A percentile compares a stretch with the other conserved stretches of the same genome.
Evolutionary conservation across 2,797 vertebrate species (phyloP).

Genomic region (Enteromius afrohamiltoni): DNA sequence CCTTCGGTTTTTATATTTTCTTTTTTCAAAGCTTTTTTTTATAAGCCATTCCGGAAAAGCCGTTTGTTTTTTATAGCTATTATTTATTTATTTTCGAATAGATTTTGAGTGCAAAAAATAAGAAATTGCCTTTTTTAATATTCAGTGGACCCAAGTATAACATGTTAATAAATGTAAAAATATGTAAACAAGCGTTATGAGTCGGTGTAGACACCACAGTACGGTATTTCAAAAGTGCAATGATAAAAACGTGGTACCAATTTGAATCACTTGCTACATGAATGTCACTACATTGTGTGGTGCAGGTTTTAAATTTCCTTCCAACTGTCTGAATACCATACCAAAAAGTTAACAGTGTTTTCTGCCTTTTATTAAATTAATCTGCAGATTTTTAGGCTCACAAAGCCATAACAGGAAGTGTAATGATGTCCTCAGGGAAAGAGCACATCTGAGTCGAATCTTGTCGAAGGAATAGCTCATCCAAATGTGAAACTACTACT

Average conservation of each 20-base stretch:
- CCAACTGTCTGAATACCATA: neutral
- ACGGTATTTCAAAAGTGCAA: neutral
- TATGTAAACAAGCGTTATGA: slow-evolving; percentile 13
- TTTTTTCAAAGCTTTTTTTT: neutral
- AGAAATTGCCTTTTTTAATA: neutral
- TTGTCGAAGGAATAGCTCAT: slow-evolving; percentile 13
- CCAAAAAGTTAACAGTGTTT: neutral
- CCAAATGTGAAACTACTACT: neutral
- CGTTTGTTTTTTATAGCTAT: neutral
- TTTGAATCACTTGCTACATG: neutral
- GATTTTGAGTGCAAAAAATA: slow-evolving; percentile 1
- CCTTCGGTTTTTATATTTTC: neutral
- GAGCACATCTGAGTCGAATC: slow-evolving; percentile 15
- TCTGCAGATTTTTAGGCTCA: slow-evolving; percentile 33
- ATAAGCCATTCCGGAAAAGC: neutral
- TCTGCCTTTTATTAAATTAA: slow-evolving; percentile 31
- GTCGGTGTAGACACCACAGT: neutral
- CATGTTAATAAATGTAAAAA: slow-evolving; percentile 37
- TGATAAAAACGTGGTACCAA: neutral
- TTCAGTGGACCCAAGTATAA: slow-evolving; percentile 6
- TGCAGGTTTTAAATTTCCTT: neutral
- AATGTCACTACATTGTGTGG: neutral
- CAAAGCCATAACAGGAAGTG: slow-evolving; percentile 39
- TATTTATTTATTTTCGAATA: slow-evolving; percentile 17
- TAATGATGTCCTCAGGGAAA: slow-evolving; percentile 36